A percentile compares a stretch with the other conserved stretches of the same genome.
Conservation (phyloP, 2,797 vertebrate genomes). For the Hephaestus fuliginosus region DNA sequence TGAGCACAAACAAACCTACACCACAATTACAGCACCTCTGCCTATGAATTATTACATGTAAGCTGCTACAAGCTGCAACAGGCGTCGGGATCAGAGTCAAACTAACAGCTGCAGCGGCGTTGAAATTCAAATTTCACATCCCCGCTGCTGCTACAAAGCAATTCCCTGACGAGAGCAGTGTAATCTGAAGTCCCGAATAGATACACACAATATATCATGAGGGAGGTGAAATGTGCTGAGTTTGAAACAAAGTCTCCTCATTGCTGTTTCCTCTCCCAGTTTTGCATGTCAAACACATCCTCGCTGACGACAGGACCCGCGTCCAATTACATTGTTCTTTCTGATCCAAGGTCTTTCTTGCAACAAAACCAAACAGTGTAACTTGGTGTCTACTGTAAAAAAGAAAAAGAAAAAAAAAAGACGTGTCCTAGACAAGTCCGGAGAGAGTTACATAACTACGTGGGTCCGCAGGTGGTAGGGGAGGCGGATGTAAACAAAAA, state of each 20-base stretch:
- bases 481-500: slow-evolving; percentile 47
- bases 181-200: slow-evolving; percentile 12
- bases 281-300: slow-evolving; percentile 17
- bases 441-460: slow-evolving; percentile 49
- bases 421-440: neutral
- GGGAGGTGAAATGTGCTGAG: slow-evolving; percentile 7
- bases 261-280: slow-evolving; percentile 8
- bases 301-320: slow-evolving; percentile 13
- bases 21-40: slow-evolving; percentile 1
- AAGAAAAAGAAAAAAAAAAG: neutral
- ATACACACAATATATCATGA: slow-evolving; percentile 1
- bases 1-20: neutral
- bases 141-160: slow-evolving; percentile 23
- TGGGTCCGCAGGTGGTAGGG: slow-evolving; percentile 48
- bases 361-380: neutral
- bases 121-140: slow-evolving; percentile 26
- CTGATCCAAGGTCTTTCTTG: neutral
- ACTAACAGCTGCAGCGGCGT: neutral
- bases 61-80: slow-evolving; percentile 12
- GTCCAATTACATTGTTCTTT: slow-evolving; percentile 28
- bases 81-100: slow-evolving; percentile 7
- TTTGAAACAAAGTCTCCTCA: slow-evolving; percentile 8
- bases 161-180: neutral
- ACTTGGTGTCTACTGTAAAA: neutral
- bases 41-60: slow-evolving; percentile 8